Evolutionary conservation across 1,140 invertebrate species (phyloP), one percentile per base, ranked within the genome.

Genomic region (Acromyrmex echinatior): DNA sequence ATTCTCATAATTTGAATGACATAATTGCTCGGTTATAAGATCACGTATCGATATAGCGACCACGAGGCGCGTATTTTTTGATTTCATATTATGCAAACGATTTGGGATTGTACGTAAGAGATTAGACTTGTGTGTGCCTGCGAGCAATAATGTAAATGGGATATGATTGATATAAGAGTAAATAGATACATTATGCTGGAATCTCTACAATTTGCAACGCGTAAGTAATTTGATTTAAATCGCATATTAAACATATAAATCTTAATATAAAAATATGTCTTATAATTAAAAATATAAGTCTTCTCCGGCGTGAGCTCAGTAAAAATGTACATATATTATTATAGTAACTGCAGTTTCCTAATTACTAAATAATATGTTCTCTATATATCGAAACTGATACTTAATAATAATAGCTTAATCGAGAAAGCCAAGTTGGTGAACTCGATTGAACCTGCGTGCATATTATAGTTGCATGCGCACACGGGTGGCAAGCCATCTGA

Each of bases 41-140:
- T 63, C 21, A 16, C 3, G 45, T 18, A 7, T 66, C 77, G 77
- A 79, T 31, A 49, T 6, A 21, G 45, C 28, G 49, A 35, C 16
- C 12, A 4, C n/a, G 25, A 31, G 14, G 21, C 21, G 28, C 18
- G 12, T 9, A 66, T 79, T 65, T 66, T 66, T 60, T 16, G 25
- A 79, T 65, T 79, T 66, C 62, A 21, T 14, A 79, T 65, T 65
- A 79, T 79, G 77, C 60, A 65, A 79, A 66, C 65, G 77, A 66
- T 49, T 66, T 66, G 45, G 77, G 10, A 65, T 14, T 21, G 60
- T 45, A n/a, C 12, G 60, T 45, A 14, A 31, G 60, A 14, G 25
- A n/a, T 49, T n/a, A 60, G 18, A n/a, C 60, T 31, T 66, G 25
- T 51, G 60, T 31, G 25, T 79, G 77, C 77, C 77, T 18, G 60